Base-by-base conservation (phyloP, 1,140 invertebrate species). In the Stegodyphus mimosarum region DNA sequence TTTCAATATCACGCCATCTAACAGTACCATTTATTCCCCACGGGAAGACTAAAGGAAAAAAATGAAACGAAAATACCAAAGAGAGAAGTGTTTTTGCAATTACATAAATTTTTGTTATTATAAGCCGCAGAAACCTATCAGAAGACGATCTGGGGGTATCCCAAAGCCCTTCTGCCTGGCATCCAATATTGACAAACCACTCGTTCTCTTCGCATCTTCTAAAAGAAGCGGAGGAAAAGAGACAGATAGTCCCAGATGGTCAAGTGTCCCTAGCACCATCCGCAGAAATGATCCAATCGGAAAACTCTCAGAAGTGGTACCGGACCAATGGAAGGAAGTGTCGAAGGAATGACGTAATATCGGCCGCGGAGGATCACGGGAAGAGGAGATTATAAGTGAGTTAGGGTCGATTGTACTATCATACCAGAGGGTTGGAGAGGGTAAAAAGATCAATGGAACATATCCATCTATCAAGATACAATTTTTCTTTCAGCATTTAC, bases 141-240 rank as follows among this genome's bases (percentile, higher is more conserved):
- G 64, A 78, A 67, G 63, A 33, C 52, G 49, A 53, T 69, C 49
- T 78, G 33, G 50, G 76, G 60, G 53, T 52, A 6, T 53, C 63
- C 10, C 48, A 15, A 60, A 60, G 33, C 33, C 33, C 33, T 33
- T 33, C 33, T 33, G 33, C 48, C 49, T 48, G 51, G 49, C 33
- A n/a, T 64, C 76, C 76, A 78, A 78, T 78, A 78, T 78, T 78
- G 76, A 78, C 76, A 78, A 51, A 78, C 15, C 76, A 78, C 76
- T 33, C 33, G 33, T 33, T 33, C 33, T 33, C 33, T 78, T 78
- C 18, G 76, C 9, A 6, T 69, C 60, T 78, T 50, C 63, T 50
- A 53, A 69, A 78, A 69, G 76, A 78, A 78, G 33, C n/a, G 69
- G n/a, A 51, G 33, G 49, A 50, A 71, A 13, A 55, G 9, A 50